Evolutionary conservation across 2,888 invertebrate species (phyloP).

Genomic region (Eupeodes luniger): DNA sequence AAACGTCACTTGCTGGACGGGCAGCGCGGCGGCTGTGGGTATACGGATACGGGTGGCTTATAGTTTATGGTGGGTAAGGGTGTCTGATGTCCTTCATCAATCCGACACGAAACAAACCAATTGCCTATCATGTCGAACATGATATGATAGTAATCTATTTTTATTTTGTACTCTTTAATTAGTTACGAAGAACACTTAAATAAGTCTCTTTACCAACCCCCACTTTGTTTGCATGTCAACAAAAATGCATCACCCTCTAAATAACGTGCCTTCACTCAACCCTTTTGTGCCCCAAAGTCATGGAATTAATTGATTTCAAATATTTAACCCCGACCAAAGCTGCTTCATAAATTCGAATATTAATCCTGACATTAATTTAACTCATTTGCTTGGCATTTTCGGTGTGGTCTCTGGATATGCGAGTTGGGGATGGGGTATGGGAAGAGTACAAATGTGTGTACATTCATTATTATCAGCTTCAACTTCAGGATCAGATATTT

Average conservation of each 20-base stretch:
- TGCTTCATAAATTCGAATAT: slow-evolving; percentile 72
- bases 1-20: background rate
- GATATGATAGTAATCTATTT: slow-evolving; percentile 73
- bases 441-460: background rate
- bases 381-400: slow-evolving; percentile 59
- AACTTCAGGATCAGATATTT: background rate
- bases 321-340: slow-evolving; percentile 65
- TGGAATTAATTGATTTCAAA: slow-evolving; percentile 75
- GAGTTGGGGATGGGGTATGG: background rate
- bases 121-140: slow-evolving; percentile 75
- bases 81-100: slow-evolving; percentile 14
- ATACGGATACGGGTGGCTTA: no score
- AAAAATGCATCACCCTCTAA: slow-evolving; percentile 21
- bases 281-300: slow-evolving; percentile 41
- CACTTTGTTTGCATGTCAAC: slow-evolving; percentile 47
- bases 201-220: slow-evolving; percentile 1
- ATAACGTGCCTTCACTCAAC: background rate
- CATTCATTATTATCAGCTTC: slow-evolving; percentile 12
- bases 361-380: slow-evolving; percentile 75
- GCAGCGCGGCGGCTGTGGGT: no score
- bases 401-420: background rate
- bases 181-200: slow-evolving; percentile 66
- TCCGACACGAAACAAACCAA: slow-evolving; percentile 67
- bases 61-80: no score
- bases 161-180: slow-evolving; percentile 68